These are phyloP conservation scores for Crocuta crocuta DNA, from an alignment of 2,113 vertebrate species.

Conservation along the genomic window DNA sequence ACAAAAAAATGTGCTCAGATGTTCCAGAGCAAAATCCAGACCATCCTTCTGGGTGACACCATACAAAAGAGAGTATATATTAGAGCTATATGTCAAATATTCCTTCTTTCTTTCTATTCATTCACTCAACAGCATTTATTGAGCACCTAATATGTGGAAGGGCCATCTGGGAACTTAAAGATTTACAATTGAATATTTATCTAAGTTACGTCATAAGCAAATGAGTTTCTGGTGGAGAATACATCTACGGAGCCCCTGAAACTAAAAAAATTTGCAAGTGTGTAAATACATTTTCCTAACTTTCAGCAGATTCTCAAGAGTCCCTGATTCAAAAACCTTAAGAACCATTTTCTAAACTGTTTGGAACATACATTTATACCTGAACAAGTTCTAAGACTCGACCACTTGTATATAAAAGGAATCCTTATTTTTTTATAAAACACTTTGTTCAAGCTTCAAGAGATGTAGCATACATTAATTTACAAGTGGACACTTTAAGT, in stretches of 20 bases:
- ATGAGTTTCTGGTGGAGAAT: background rate
- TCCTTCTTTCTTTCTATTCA: background rate
- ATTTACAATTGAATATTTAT: background rate
- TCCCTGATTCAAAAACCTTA: background rate
- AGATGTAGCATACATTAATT: background rate
- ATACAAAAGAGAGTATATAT: background rate
- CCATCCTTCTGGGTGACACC: background rate
- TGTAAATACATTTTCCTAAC: background rate
- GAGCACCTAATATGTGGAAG: background rate
- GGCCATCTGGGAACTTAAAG: background rate
- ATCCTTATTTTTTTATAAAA: constrained; percentile 43
- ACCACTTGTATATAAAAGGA: constrained; percentile 22
- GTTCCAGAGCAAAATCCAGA: background rate
- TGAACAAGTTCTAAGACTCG: constrained; percentile 12
- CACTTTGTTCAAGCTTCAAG: constrained; percentile 30
- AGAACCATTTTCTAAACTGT: background rate
- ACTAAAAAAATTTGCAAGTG: background rate
- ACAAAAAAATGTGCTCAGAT: background rate
- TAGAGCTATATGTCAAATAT: background rate
- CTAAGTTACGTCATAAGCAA: background rate
- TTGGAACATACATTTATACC: background rate
- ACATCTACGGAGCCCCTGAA: background rate
- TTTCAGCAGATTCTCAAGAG: constrained; percentile 42
- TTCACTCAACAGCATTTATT: background rate
- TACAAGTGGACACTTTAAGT: constrained; percentile 1